Base-by-base conservation (phyloP, 2,113 vertebrate species). In the Stigmatopora nigra region DNA sequence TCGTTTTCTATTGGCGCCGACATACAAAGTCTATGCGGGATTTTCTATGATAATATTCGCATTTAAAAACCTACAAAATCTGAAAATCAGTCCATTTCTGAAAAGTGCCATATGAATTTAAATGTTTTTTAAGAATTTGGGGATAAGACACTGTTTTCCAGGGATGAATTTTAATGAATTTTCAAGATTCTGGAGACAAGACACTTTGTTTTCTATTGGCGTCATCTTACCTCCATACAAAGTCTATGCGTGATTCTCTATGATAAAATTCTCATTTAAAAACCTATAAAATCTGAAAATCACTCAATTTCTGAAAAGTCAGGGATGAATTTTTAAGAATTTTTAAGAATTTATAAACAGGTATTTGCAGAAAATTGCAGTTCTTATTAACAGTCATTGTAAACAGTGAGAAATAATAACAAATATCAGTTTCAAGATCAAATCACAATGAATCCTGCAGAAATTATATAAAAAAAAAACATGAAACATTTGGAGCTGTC, bases 181-280 rank as follows among this genome's bases (percentile, higher is more conserved):
- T 31, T 31, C n/a, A n/a, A n/a, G n/a, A 22, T 84, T 84, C 76
- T 79, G 76, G 82, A 81, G 85, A 84, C 77, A 57, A 67, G 67
- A 78, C 71, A 69, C 53, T 57, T 22, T 31, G 57, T 69, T 58
- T 81, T 62, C 67, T 65, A 47, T 58, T 46, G 52, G 64, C 60
- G 70, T 69, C 67, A 76, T 66, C 53, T 71, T 3, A n/a, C 49
- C 68, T 77, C 73, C 31, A 56, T 3, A 1, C 64, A 46, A 72
- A 65, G 48, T 31, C 45, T 63, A 65, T 65, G 15, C 41, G 63
- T 66, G 59, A 45, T 38, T 60, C 19, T 58, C 41, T 20, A 12
- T 22, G 19, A 69, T 46, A 47, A 52, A 61, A 16, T 67, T 66
- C 61, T 49, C n/a, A 12, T 48, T 9, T 1, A 35, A 10, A 0